Base-by-base conservation (phyloP, 2,888 invertebrate genomes). In the Oxytorus armatus region DNA sequence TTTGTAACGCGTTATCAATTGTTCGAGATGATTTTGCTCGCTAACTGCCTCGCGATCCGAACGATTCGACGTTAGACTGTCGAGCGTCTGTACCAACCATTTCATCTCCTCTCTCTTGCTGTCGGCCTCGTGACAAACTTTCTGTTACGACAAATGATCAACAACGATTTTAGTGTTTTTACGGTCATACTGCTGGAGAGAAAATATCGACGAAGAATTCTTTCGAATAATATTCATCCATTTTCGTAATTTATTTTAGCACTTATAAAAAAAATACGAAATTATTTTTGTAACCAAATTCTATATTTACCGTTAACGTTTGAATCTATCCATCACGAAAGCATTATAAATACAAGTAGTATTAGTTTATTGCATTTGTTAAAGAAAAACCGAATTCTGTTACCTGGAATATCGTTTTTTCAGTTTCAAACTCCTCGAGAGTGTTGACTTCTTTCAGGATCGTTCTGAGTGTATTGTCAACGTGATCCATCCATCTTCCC, bases 71-170 rank as follows among this genome's bases (percentile, higher is more conserved):
- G 96, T 95, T 78, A 99, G 94, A 86, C 96, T 95, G 88, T 98
- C 98, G 66, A 98, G 92, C 11, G 97, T 97, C 92, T 98, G 97
- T 0, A 98, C 97, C 72, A 99, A 93, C 97, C 98, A 98, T 90
- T 98, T 98, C 96, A 98, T 98, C 88, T 98, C 97, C 91, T 98
- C 98, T 25, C 97, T 95, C 91, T 97, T 97, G 77, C 94, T 94
- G 90, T 98, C 98, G 39, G 98, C 97, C 92, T 98, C 97, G 80
- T 96, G 95, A 91, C 98, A 98, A 86, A 98, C 96, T 91, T 95
- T 95, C 98, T 98, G 92, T 2, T 77, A 85, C 79, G 11, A 36
- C 14, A 36, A 42, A 29, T n/a, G 29, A 11, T 47, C 3, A 3
- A 51, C 16, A 1, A 23, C 3, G 33, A 4, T 29, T 7, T 63